Base-by-base conservation (phyloP, 2,113 vertebrate species). In the Verasper variegatus region DNA sequence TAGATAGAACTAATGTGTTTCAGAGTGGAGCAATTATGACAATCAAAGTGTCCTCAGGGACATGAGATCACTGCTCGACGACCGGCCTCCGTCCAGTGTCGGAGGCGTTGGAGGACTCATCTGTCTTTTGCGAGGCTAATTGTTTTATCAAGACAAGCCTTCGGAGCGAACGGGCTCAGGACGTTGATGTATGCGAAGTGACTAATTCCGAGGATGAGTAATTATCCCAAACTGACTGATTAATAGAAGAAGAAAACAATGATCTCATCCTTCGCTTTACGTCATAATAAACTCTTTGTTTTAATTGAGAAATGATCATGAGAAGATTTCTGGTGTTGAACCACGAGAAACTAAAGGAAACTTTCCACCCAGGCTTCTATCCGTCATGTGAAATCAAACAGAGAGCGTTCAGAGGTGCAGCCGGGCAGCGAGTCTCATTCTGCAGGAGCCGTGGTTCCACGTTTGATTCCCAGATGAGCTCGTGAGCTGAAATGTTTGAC, bases 1-100 rank as follows among this genome's bases (percentile, higher is more conserved):
- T 86, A 83, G 86, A 87, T 89, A 85, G 78, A 71, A 84, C 86
- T 89, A 71, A 92, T 90, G 84, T 77, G 52, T 88, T 89, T 80
- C 76, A 81, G 74, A 91, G 88, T 83, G 85, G 68, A 75, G 87
- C 89, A 87, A 93, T 92, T 87, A 90, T 78, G 84, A 89, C 83
- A 78, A 92, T 94, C 90, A 91, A 75, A 84, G 65, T 18, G 72
- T 87, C 84, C 84, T 88, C 59, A 49, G 84, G 82, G 83, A 89
- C 67, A 45, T 82, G 73, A 88, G 69, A 85, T 85, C 51, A 78
- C 66, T 62, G 68, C 82, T 84, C 84, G 88, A 87, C 74, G 88
- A 74, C 72, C 73, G 54, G n/a, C 67, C 27, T 81, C 54, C 24
- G n/a, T 75, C 83, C 74, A 67, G 64, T 66, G 69, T 78, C 74